Evolutionary conservation across 2,113 vertebrate species (phyloP), one percentile per base, ranked within the genome.

Genomic region (Lepus americanus): DNA sequence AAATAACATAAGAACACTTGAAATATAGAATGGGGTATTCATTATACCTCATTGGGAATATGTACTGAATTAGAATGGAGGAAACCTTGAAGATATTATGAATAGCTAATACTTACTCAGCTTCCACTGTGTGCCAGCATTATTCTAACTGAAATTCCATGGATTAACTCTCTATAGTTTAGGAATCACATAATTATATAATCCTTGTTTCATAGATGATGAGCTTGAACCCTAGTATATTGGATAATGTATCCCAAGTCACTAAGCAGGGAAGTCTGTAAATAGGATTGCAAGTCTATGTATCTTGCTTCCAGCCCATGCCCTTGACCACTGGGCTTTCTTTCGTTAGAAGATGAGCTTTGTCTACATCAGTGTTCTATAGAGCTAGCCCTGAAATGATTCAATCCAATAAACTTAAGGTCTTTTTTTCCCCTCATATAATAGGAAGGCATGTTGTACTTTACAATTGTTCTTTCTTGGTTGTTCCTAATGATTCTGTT

Each of bases 401-500:
- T 67, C 17, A 19, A 63, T 76, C 86, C 67, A 49, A 93, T 94
- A 89, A 88, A 77, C 78, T 31, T 80, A n/a, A 92, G 59, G 36
- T 83, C 94, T 63, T 51, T 92, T 67, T 66, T 89, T 69, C 66
- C 72, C 76, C 70, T 72, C 76, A 84, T 72, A 72, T 36, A 66
- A 82, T 80, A 76, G 1, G 12, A 89, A 70, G 59, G 7, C 29
- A 83, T 51, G 39, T 29, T 84, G 39, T 83, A 73, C 33, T 93
- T 92, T 89, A 61, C 9, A 63, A 84, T 33, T 89, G 8, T 95
- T 92, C 55, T 95, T 82, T 94, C 86, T 79, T 64, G 70, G 31
- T 92, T 94, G 61, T 90, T 83, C 22, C 63, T 97, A 95, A 94
- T 95, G 96, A 95, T 95, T 95, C 51, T 83, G 53, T 92, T 92